phyloP scores from a whole-genome alignment of 1,140 invertebrate genomes.

The Gonioctena quinquepunctata region DNA sequence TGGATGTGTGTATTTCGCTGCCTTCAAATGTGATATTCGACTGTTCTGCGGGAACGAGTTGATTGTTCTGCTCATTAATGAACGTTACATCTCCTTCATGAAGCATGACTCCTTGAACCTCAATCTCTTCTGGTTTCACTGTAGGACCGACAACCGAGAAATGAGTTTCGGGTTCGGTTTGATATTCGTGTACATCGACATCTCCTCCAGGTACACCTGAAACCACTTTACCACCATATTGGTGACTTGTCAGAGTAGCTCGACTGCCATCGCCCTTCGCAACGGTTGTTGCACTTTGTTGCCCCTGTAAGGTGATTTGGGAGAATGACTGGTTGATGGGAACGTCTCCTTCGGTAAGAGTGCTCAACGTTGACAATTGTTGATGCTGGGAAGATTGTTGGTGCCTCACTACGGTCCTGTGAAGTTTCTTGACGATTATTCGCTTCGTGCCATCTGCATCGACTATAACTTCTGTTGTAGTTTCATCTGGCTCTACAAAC shows the following conservation, averaged over 20 bases:
- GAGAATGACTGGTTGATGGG: slow-evolving; percentile 65
- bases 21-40: slow-evolving; percentile 40
- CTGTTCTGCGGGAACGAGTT: slow-evolving; percentile 42
- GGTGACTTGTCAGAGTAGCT: slow-evolving; percentile 64
- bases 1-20: slow-evolving; percentile 57
- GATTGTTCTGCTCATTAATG: slow-evolving; percentile 52
- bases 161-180: slow-evolving; percentile 60
- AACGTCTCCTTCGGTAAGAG: slow-evolving; percentile 54
- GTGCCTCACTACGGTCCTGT: slow-evolving; percentile 61
- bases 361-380: slow-evolving; percentile 48
- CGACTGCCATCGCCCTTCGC: slow-evolving; percentile 65
- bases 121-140: slow-evolving; percentile 60
- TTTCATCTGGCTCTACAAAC: slow-evolving; percentile 76
- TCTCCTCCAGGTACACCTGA: slow-evolving; percentile 65
- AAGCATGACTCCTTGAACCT: slow-evolving; percentile 58
- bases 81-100: slow-evolving; percentile 59
- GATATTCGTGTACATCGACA: slow-evolving; percentile 67
- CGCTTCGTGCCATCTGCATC: slow-evolving; percentile 80
- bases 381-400: slow-evolving; percentile 60
- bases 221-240: slow-evolving; percentile 65
- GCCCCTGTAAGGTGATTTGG: slow-evolving; percentile 66
- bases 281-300: slow-evolving; percentile 66
- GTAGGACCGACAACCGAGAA: slow-evolving; percentile 61
- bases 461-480: slow-evolving; percentile 76
- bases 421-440: slow-evolving; percentile 74